Conservation (phyloP, 2,797 vertebrate genomes). For the Odontamblyopus rebecca region DNA sequence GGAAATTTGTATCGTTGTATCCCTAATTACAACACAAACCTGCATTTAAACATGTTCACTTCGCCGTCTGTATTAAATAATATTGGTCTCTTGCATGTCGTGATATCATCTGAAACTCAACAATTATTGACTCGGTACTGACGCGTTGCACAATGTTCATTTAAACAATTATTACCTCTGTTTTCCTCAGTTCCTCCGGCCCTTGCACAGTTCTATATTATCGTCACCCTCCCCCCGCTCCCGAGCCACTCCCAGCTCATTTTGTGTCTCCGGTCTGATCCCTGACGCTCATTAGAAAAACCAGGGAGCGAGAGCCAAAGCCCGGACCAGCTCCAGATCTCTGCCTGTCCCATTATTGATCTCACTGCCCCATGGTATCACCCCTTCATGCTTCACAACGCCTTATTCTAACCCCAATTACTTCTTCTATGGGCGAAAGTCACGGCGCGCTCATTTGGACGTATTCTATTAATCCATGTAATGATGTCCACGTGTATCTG, state of each 20-base stretch:
- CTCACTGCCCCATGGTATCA: neutral
- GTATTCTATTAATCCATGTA: neutral
- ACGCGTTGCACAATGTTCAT: neutral
- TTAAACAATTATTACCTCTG: neutral
- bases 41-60: too few species aligned
- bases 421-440: neutral
- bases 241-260: neutral
- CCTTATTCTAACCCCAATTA: neutral
- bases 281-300: conserved; percentile 6
- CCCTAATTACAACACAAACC: too few species aligned
- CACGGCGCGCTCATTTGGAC: neutral
- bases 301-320: neutral
- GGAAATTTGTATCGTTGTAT: too few species aligned
- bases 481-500: neutral
- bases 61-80: too few species aligned
- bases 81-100: too few species aligned
- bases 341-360: neutral
- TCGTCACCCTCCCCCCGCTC: neutral
- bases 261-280: conserved; percentile 11
- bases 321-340: neutral
- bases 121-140: too few species aligned
- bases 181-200: neutral
- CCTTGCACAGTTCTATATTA: neutral
- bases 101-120: too few species aligned
- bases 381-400: neutral